Conservation (phyloP, 2,797 vertebrate species). For the Danio albolineatus region DNA sequence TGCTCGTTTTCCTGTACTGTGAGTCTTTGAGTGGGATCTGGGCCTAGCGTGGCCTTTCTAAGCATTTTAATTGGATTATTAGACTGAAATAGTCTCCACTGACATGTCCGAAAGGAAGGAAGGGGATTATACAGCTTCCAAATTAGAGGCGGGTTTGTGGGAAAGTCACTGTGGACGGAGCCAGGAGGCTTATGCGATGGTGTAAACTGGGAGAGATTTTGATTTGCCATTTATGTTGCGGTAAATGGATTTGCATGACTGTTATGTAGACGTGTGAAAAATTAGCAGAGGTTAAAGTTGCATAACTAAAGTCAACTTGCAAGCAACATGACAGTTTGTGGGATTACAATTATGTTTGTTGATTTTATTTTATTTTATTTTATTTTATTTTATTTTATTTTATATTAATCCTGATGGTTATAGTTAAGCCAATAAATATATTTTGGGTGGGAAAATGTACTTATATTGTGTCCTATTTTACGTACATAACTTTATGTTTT, state of each 20-base stretch:
- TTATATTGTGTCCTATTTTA: too few species aligned
- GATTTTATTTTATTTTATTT: too few species aligned
- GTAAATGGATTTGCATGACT: not conserved
- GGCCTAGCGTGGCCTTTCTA: conserved; percentile 64
- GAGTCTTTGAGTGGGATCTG: conserved; percentile 14
- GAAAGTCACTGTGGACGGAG: conserved; percentile 16
- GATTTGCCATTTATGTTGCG: not conserved
- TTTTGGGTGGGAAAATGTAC: too few species aligned
- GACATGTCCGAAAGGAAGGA: conserved; percentile 65
- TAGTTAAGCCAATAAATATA: too few species aligned
- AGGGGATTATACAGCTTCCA: conserved; percentile 78
- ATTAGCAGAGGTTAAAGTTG: not conserved
- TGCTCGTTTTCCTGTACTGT: conserved; percentile 3
- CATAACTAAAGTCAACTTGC: not conserved
- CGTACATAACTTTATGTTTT: too few species aligned
- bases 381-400: too few species aligned
- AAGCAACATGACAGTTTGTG: too few species aligned
- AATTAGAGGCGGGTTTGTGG: conserved; percentile 70
- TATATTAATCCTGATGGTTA: too few species aligned
- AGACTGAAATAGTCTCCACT: conserved; percentile 79
- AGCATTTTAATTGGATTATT: conserved; percentile 85
- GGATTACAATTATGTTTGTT: too few species aligned
- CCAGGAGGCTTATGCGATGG: not conserved
- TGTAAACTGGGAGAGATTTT: not conserved
- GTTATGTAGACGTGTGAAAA: not conserved